Base-by-base conservation (phyloP, 2,113 vertebrate species). In the Nothobranchius kuhntae region DNA sequence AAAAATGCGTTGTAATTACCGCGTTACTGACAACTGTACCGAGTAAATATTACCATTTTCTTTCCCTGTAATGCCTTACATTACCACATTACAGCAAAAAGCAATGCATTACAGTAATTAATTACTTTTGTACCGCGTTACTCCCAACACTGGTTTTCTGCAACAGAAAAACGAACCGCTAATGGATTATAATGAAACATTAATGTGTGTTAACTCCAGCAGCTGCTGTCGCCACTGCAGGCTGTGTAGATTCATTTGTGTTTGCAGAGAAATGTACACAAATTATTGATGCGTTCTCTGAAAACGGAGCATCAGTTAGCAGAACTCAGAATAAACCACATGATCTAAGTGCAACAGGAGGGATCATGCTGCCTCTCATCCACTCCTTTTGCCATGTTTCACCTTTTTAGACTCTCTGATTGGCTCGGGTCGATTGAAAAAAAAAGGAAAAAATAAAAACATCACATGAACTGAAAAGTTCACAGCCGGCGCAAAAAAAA, bases 251-350 rank as follows among this genome's bases (percentile, higher is more conserved):
- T 65, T 65, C 78, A 57, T 67, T 26, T 53, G 77, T 63, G 58
- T 65, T 68, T 86, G 73, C 24, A 68, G 48, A 68, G 52, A 71
- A 51, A 70, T 38, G 66, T 42, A 66, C 51, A 79, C 48, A 73
- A 73, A 89, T 86, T 78, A 85, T 89, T 88, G 52, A 89, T 84
- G 78, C 15, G 14, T 51, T 60, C 46, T 69, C 58, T 71, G 47
- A 47, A 85, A 82, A 73, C 71, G 77, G 78, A 73, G 9, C 53
- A 48, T 50, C 52, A 62, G 65, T 42, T 64, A 71, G 26, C 48
- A 61, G 21, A 48, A 67, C 55, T 46, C 13, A 2, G 13, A 53
- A 65, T 58, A 78, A 74, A 73, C 61, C 30, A 24, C 30, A 30
- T 30, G 4, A 30, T 30, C 47, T 42, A 45, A 52, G 75, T 40